Base-by-base conservation (phyloP, 30 jellyfish, hydroid and myxozoan genomes). In the Turritopsis rubra region DNA sequence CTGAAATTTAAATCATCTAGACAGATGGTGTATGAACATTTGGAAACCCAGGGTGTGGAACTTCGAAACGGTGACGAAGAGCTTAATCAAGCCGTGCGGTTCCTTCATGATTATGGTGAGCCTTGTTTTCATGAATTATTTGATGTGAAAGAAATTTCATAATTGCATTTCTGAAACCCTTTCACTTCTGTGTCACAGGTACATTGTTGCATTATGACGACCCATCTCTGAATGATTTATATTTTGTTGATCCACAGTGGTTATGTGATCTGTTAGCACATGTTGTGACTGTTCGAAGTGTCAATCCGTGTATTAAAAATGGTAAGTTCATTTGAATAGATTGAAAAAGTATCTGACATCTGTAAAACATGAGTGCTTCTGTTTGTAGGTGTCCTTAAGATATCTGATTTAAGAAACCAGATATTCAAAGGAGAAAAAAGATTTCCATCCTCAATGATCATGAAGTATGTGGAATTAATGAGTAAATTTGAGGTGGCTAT, bases 201-300 rank as follows among this genome's bases (percentile, higher is more conserved):
- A 81, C 87, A n/a, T 84, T 93, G 65, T 91, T 93, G 24, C 99
- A 93, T 65, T 93, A 82, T 71, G 96, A 93, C 28, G 97, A 89
- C n/a, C 97, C 99, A 16, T 76, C 97, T 13, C 81, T 93, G 82
- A 79, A 80, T 28, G 92, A 93, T 75, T 90, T 84, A 75, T 93
- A 93, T 79, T 93, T 93, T 65, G 86, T 93, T 66, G 96, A 88
- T 72, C 99, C 99, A 26, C 99, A 93, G 41, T 93, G 99, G 99
- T 87, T 93, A 27, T 93, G 99, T 65, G 99, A 93, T 81, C 81
- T 93, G 99, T 81, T 93, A 31, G 99, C 99, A 1, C 90, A 88
- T 60, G 96, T 93, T 54, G 82, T 93, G 76, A 88, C 99, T 16
- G 91, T 89, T 22, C 84, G 96, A 21, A 92, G 89, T 79, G 99